Evolutionary conservation across 2,888 invertebrate species (phyloP), one percentile per base, ranked within the genome.

Genomic region (Exocentrus adspersus): DNA sequence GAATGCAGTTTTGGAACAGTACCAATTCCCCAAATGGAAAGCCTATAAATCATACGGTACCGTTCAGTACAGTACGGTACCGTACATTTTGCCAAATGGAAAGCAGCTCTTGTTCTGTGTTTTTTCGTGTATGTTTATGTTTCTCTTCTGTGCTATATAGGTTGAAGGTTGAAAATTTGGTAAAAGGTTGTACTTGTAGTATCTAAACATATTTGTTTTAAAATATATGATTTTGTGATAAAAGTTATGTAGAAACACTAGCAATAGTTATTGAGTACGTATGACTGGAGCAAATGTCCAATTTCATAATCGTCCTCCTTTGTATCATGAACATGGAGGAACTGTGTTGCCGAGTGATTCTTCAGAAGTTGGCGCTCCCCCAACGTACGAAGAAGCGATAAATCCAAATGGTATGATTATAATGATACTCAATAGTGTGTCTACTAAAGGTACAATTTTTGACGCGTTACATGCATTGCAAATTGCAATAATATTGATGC

Each of bases 341-440:
- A 62, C 71, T 16, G 67, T 68, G 48, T 52, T 71, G 60, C 68
- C 70, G 21, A 66, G 64, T 43, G 17, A 56, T 56, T 68, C 68
- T 43, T 65, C 68, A 30, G 75, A 77, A 51, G 56, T 63, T 50
- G 85, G 85, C 10, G 86, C 86, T 67, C 88, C 88, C n/a, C 88
- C 88, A 42, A 84, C 87, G 1, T 88, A 88, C 67, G 88, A 88
- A 70, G 88, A 88, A 77, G 87, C 86, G 46, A 86, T 87, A 67
- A 86, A 88, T 80, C 87, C 87, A 7, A 86, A 87, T 79, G 87
- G 87, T 87, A 79, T 75, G 65, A 12, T 12, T 3, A 24, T 24
- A 5, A n/a, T n/a, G n/a, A n/a, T n/a, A n/a, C n/a, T n/a, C n/a
- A n/a, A n/a, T n/a, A n/a, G n/a, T n/a, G n/a, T n/a, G n/a, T n/a